Conservation (phyloP, 2,888 invertebrate genomes). For the Philonicus albiceps region DNA sequence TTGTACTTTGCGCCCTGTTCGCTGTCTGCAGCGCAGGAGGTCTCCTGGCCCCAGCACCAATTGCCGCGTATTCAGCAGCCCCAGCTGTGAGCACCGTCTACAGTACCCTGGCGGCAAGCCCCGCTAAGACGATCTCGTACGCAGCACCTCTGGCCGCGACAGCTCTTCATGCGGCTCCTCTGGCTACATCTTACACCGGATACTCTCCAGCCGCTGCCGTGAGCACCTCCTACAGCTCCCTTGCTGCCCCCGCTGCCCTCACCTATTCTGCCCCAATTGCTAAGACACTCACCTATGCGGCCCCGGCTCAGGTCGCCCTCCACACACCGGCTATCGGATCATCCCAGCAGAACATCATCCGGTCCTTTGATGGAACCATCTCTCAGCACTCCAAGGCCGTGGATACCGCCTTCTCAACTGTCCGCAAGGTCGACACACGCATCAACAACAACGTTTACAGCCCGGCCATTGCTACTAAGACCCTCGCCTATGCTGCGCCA, state of each 20-base stretch:
- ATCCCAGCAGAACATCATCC: conserved; percentile 67
- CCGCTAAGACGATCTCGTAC: conserved; percentile 51
- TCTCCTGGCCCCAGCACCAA: conserved; percentile 58
- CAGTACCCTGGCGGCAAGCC: conserved; percentile 49
- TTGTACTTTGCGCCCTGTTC: conserved; percentile 68
- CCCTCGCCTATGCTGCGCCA: conserved; percentile 58
- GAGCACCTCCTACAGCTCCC: conserved; percentile 47
- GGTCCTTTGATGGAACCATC: conserved; percentile 65
- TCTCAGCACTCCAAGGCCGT: conserved; percentile 17
- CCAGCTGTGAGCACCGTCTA: conserved; percentile 52
- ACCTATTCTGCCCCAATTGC: conserved; percentile 43
- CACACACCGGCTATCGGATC: conserved; percentile 61
- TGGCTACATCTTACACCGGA: conserved; percentile 49
- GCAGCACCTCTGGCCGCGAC: conserved; percentile 53
- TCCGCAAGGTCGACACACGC: conserved; percentile 69
- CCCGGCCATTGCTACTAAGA: conserved; percentile 60
- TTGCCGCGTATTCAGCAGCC: conserved; percentile 64
- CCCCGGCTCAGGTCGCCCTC: conserved; percentile 47
- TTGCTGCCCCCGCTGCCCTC: conserved; percentile 46
- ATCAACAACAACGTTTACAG: conserved; percentile 67
- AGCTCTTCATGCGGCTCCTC: conserved; percentile 43
- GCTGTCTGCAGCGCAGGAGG: conserved; percentile 70
- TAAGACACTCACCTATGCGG: conserved; percentile 42
- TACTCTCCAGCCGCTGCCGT: conserved; percentile 48
- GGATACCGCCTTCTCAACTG: conserved; percentile 70